Base-by-base conservation (phyloP, 2,797 vertebrate genomes). In the Brachymystax lenok region DNA sequence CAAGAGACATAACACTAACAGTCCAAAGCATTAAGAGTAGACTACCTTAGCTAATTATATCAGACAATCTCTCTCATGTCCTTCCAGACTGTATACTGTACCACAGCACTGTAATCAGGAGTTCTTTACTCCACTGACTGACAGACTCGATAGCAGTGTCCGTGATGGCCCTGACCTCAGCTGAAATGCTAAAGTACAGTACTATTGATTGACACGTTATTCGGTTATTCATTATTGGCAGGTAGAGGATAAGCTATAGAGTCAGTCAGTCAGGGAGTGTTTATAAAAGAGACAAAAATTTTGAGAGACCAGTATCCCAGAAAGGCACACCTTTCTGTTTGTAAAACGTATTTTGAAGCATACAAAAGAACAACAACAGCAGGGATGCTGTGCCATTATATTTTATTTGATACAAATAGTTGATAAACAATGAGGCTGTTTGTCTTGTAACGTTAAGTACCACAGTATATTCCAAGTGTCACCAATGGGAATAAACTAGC, bases 101-200 rank as follows among this genome's bases (percentile, higher is more conserved):
- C n/a, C 19, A 61, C 56, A 61, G 19, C 56, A 61, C n/a, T 61
- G 10, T n/a, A 61, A 61, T 21, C 5, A 21, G 7, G n/a, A 61
- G 19, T 61, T 61, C 56, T n/a, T 61, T 61, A 27, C 16, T 35
- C 13, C 16, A 51, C 21, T 51, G 7, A 24, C 24, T 52, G 46
- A 19, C 24, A 7, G 33, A 30, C n/a, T 61, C 8, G 16, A 40
- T 61, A 73, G n/a, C 17, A 61, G 63, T 73, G 54, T 27, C 50
- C 19, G n/a, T 8, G 54, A 10, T 33, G 52, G 10, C 54, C 14
- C 16, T 73, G 54, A 61, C 27, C 54, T 54, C 14, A 59, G 28
- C 52, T 73, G 27, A 30, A 35, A 73, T 46, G 68, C 0, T 46
- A 69, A 72, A 72, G 51, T 73, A 17, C 71, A 59, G 28, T n/a